Base-by-base conservation (phyloP, 2,797 vertebrate species). In the Macropodus opercularis region DNA sequence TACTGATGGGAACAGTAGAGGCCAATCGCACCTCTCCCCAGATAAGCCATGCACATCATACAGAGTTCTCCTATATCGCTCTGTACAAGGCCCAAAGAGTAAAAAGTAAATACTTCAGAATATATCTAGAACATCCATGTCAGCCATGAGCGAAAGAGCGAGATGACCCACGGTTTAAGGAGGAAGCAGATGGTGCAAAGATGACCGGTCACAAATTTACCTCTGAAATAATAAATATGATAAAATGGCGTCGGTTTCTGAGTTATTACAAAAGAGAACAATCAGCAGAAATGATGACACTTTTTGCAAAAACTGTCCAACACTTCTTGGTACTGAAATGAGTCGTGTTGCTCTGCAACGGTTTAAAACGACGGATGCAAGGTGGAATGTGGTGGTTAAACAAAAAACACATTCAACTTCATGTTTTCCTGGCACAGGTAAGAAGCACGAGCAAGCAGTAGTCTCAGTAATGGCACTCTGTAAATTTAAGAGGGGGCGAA, bases 1-100 rank as follows among this genome's bases (percentile, higher is more conserved):
- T 15, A 44, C 48, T 49, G 57, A 59, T 50, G 71, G 83, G 75
- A 65, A 72, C 75, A 62, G 70, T 51, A 39, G 38, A 77, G 62
- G 53, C 36, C 22, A 41, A 39, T 46, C 36, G 29, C 59, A 15
- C 72, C 77, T 42, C 22, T 53, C 71, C 77, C 73, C 80, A 59
- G 70, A 61, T 48, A 85, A 90, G 87, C 89, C 89, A 88, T 87
- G 90, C 90, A 86, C 72, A 78, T 64, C 81, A 63, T 49, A 81
- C 86, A 80, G 75, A 83, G 69, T 49, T 40, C 56, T 78, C 59
- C 50, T 78, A 72, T 59, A 77, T 34, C 19, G 48, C 74, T 79
- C 79, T 58, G 81, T 21, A 69, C 2, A 57, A 75, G 54, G 76
- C 66, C 75, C 75, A 46, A 35, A 68, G 61, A 57, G 51, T 43